A percentile compares a stretch with the other conserved stretches of the same genome.
phyloP scores from a whole-genome alignment of 2,797 vertebrate genomes.

The Xenops minutus region DNA sequence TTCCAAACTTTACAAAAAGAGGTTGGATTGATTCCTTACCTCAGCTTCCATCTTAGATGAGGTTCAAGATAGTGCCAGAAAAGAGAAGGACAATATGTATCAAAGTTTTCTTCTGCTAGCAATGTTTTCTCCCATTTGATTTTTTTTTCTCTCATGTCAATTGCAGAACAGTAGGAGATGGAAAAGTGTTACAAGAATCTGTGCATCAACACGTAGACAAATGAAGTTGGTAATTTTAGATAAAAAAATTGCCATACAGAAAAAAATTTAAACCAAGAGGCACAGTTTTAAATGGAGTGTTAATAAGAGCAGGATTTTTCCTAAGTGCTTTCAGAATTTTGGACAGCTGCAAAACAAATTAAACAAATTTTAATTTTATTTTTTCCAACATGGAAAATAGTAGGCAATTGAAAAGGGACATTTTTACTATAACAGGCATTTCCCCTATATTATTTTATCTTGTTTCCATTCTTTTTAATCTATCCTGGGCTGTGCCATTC shows the following conservation, averaged over 20 bases:
- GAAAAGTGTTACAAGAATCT: not conserved
- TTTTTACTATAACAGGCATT: not conserved
- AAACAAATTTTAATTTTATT: not conserved
- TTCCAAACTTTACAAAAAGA: not conserved
- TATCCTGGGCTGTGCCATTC: not conserved
- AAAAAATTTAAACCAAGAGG: not conserved
- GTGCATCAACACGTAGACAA: not conserved
- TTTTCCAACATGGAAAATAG: not conserved
- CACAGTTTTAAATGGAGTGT: not conserved
- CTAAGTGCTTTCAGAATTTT: not conserved
- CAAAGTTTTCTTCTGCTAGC: not conserved
- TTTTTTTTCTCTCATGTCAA: not conserved
- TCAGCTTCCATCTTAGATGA: not conserved
- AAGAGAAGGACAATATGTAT: not conserved
- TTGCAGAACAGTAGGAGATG: not conserved
- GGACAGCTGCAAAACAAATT: not conserved
- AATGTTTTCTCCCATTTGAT: not conserved
- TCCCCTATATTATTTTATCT: not conserved
- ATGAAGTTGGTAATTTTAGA: not conserved
- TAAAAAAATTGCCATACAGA: not conserved
- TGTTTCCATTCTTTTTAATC: not conserved
- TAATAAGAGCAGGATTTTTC: not conserved
- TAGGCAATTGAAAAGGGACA: not conserved
- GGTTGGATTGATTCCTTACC: not conserved
- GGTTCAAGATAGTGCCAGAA: not conserved